Base-by-base conservation (phyloP, 2,113 vertebrate genomes). In the Vidua macroura region DNA sequence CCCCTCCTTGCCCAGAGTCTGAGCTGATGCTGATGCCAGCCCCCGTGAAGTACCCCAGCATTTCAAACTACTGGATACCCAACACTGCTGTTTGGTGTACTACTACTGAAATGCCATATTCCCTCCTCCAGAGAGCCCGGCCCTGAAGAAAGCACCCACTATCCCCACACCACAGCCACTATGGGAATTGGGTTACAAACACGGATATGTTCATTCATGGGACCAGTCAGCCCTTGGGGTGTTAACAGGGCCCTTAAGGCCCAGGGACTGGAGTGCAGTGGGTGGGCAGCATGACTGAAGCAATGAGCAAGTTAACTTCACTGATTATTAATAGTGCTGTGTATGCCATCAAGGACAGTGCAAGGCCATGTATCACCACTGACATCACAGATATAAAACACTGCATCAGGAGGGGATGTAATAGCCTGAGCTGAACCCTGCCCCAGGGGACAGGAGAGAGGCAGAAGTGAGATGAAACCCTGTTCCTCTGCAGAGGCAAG, bases 181-280 rank as follows among this genome's bases (percentile, higher is more conserved):
- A 1, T 0, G 0, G 7, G 33, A 60, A 23, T 0, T 4, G 10
- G 2, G 2, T 11, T 44, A 55, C 28, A 41, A 16, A 41, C 2
- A 7, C 0, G 5, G 33, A 4, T 7, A 18, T 0, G 2, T n/a
- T 55, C 21, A 10, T 12, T 20, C 0, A 0, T 20, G n/a, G 27
- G 44, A 55, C 33, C 2, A 1, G 53, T 35, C 59, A 64, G 37
- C 8, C 1, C 17, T 5, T 17, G 9, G 13, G 12, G 15, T 7
- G 28, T 18, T 30, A 39, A 48, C 1, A 67, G 51, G 0, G 13
- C 72, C 35, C 44, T 62, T 59, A 70, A 33, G 31, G 60, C 35
- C 39, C 60, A 12, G 28, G 56, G 55, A 30, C 15, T 10, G 30
- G 41, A 33, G 59, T 8, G 43, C 41, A 46, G 51, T 1, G 58